Percentiles rank a stretch among this genome's conserved stretches.
Evolutionary conservation across 2,113 vertebrate species (phyloP).

Genomic region (Loxodonta africana): DNA sequence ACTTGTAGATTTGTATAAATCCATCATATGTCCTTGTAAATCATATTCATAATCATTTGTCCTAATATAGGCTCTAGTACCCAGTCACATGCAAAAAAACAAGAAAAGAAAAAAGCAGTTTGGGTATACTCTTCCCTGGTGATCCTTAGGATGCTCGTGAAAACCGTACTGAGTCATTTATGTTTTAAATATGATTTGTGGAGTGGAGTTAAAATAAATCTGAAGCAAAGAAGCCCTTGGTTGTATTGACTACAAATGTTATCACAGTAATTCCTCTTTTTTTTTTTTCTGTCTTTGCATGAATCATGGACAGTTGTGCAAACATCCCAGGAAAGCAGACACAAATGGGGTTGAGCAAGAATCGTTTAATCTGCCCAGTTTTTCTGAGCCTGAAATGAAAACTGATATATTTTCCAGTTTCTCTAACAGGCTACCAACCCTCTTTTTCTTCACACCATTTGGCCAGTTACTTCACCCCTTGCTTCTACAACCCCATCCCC

Average conservation of each 20-base stretch:
- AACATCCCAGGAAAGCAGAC: conserved; percentile 30
- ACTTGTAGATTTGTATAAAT: conserved; percentile 40
- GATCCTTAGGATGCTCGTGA: background rate
- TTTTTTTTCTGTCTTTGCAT: conserved; percentile 24
- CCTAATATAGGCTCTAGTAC: background rate
- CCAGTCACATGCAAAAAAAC: background rate
- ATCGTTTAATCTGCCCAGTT: conserved; percentile 1
- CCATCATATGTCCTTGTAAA: background rate
- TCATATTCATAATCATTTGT: conserved; percentile 41
- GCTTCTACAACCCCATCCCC: background rate
- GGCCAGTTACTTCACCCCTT: background rate
- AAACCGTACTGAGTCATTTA: conserved; percentile 56
- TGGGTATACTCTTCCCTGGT: conserved; percentile 4
- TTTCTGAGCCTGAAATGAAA: background rate
- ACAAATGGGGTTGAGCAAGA: background rate
- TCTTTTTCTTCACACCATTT: background rate
- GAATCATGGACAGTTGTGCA: conserved; percentile 31
- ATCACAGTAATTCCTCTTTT: conserved; percentile 47
- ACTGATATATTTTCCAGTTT: conserved; percentile 1
- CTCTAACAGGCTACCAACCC: background rate
- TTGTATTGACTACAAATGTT: conserved; percentile 59
- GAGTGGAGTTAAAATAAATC: conserved; percentile 62
- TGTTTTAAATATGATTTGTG: conserved; percentile 65
- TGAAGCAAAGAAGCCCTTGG: conserved; percentile 61
- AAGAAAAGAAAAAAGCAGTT: background rate